Percentiles rank a stretch among this genome's conserved stretches.
Evolutionary conservation across 2,113 vertebrate species (phyloP).

Genomic region (Epinephelus fuscoguttatus): DNA sequence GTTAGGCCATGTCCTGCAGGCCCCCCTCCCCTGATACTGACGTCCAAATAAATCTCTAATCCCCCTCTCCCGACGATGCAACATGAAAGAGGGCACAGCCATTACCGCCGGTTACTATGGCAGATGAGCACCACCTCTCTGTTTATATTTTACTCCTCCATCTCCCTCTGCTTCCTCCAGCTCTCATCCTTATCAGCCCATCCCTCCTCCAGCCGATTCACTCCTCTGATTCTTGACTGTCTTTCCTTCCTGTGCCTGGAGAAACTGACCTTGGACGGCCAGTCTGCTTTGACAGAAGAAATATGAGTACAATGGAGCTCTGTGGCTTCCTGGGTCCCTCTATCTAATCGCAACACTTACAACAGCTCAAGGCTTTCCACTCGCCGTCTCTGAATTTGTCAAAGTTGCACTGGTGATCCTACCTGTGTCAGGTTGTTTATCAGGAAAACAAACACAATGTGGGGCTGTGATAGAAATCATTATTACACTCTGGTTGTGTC

Average conservation of each 20-base stretch:
- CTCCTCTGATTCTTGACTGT: slow-evolving; percentile 34
- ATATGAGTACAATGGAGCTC: slow-evolving; percentile 55
- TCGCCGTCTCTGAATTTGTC: slow-evolving; percentile 6
- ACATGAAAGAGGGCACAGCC: slow-evolving; percentile 69
- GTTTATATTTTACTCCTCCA: slow-evolving; percentile 55
- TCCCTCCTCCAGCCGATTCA: slow-evolving; percentile 40
- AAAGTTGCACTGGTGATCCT: neutral
- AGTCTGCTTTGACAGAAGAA: slow-evolving; percentile 37
- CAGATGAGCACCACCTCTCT: slow-evolving; percentile 43
- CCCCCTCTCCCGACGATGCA: slow-evolving; percentile 32
- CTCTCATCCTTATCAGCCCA: slow-evolving; percentile 58
- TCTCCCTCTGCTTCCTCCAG: slow-evolving; percentile 58
- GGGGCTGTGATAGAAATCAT: neutral
- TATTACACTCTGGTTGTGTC: neutral
- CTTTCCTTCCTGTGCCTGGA: slow-evolving; percentile 42
- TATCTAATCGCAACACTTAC: slow-evolving; percentile 43
- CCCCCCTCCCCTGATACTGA: slow-evolving; percentile 60
- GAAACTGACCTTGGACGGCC: slow-evolving; percentile 64
- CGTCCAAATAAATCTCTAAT: slow-evolving; percentile 68
- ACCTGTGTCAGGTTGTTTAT: neutral
- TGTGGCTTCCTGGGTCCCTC: slow-evolving; percentile 47
- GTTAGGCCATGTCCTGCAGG: slow-evolving; percentile 78
- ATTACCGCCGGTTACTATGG: slow-evolving; percentile 65
- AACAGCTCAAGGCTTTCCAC: slow-evolving; percentile 51
- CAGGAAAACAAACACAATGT: neutral